These are phyloP conservation scores for Glossophaga mutica DNA, from an alignment of 2,797 vertebrate genomes.

Conservation along the genomic window DNA sequence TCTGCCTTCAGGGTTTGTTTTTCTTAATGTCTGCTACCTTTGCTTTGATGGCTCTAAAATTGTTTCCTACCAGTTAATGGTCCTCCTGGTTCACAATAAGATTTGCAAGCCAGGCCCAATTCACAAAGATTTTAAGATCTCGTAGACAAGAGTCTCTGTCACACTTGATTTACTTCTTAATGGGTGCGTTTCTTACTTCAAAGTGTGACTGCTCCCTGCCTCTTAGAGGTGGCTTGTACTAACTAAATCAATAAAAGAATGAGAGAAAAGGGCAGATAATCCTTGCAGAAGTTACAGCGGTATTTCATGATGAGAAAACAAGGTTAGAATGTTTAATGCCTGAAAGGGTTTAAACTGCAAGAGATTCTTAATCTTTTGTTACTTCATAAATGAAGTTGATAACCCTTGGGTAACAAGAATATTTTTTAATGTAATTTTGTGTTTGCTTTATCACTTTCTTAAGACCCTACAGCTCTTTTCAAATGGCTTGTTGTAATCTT, in stretches of 20 bases:
- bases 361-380: slow-evolving; percentile 25
- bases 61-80: background rate
- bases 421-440: background rate
- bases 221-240: background rate
- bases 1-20: background rate
- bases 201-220: background rate
- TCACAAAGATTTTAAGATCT: background rate
- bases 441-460: background rate
- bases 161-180: slow-evolving; percentile 54
- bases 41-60: background rate
- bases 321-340: background rate
- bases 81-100: background rate
- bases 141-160: background rate
- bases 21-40: slow-evolving; percentile 13
- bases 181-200: slow-evolving; percentile 15
- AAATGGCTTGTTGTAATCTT: background rate
- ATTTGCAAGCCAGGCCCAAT: background rate
- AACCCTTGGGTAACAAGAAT: background rate
- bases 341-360: slow-evolving; percentile 14
- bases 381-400: background rate
- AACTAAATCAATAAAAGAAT: slow-evolving; percentile 46
- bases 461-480: background rate
- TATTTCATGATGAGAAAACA: slow-evolving; percentile 38
- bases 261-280: slow-evolving; percentile 27
- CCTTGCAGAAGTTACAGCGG: background rate